phyloP scores from a whole-genome alignment of 1,140 invertebrate genomes.

The Bathynomus jamesi region DNA sequence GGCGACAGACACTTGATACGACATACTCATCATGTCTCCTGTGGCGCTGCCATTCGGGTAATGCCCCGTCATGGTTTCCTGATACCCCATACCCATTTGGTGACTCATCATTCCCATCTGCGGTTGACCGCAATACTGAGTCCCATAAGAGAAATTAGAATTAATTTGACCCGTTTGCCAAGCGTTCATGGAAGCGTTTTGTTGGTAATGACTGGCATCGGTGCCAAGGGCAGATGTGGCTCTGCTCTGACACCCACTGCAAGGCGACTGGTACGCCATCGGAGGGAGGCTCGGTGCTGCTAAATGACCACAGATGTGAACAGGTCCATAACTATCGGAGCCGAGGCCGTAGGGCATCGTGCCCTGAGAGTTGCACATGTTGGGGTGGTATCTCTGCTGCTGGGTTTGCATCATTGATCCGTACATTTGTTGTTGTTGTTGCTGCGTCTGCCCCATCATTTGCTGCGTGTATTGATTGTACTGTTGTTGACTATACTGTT shows the following conservation, averaged over 20 bases:
- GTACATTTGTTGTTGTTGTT: slow-evolving; percentile 37
- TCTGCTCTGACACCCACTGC: slow-evolving; percentile 27
- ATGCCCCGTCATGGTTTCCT: slow-evolving; percentile 12
- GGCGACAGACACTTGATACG: slow-evolving; percentile 15
- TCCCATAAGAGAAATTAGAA: slow-evolving; percentile 17
- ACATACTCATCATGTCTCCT: slow-evolving; percentile 15
- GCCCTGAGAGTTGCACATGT: slow-evolving; percentile 10
- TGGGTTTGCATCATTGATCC: slow-evolving; percentile 34
- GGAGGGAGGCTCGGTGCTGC: slow-evolving; percentile 29
- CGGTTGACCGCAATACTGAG: slow-evolving; percentile 16
- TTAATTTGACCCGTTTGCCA: slow-evolving; percentile 19
- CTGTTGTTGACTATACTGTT: slow-evolving; percentile 39
- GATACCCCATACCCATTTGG: slow-evolving; percentile 14
- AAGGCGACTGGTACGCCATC: slow-evolving; percentile 27
- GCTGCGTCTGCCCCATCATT: slow-evolving; percentile 39
- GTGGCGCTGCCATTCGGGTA: slow-evolving; percentile 7
- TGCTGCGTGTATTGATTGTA: slow-evolving; percentile 44
- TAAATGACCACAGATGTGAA: slow-evolving; percentile 35
- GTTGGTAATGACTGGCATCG: slow-evolving; percentile 19
- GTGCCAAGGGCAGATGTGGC: background rate
- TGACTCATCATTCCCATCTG: slow-evolving; percentile 14
- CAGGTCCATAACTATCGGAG: slow-evolving; percentile 25
- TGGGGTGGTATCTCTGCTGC: slow-evolving; percentile 21
- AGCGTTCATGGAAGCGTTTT: slow-evolving; percentile 34
- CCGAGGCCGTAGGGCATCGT: slow-evolving; percentile 17